Conservation (phyloP, 1,140 invertebrate species). For the Lucilia cuprina region DNA sequence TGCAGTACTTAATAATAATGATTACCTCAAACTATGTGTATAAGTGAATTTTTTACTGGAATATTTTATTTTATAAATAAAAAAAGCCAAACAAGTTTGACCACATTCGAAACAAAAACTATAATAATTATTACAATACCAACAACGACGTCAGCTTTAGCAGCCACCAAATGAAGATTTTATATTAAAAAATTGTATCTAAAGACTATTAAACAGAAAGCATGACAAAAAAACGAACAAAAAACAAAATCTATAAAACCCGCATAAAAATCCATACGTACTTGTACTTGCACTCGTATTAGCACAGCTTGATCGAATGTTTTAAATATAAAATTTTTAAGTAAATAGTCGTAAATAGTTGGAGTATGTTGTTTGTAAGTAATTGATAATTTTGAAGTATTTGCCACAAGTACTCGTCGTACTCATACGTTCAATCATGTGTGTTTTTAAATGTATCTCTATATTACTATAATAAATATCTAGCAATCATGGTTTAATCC, state of each 20-base stretch:
- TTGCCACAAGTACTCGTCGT: too few relatives aligned
- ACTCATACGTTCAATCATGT: neutral
- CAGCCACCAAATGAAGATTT: neutral
- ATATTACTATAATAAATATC: too few relatives aligned
- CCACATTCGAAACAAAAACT: neutral
- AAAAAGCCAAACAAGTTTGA: constrained; percentile 3
- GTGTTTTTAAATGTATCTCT: neutral
- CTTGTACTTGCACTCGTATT: neutral
- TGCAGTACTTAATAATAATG: neutral
- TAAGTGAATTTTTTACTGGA: neutral
- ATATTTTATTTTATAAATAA: neutral
- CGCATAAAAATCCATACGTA: neutral
- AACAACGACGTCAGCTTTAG: neutral
- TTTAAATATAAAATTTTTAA: neutral
- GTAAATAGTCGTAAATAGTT: neutral
- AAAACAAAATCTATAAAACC: neutral
- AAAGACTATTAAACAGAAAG: neutral
- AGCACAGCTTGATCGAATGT: too few relatives aligned
- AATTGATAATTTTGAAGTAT: too few relatives aligned
- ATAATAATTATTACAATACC: neutral
- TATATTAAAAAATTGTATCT: neutral
- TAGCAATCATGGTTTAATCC: too few relatives aligned
- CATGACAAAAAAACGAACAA: neutral
- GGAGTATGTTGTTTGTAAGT: too few relatives aligned
- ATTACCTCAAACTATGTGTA: constrained; percentile 1